These are phyloP conservation scores for Xylocopa sonorina DNA, from an alignment of 1,140 invertebrate genomes.

Conservation along the genomic window DNA sequence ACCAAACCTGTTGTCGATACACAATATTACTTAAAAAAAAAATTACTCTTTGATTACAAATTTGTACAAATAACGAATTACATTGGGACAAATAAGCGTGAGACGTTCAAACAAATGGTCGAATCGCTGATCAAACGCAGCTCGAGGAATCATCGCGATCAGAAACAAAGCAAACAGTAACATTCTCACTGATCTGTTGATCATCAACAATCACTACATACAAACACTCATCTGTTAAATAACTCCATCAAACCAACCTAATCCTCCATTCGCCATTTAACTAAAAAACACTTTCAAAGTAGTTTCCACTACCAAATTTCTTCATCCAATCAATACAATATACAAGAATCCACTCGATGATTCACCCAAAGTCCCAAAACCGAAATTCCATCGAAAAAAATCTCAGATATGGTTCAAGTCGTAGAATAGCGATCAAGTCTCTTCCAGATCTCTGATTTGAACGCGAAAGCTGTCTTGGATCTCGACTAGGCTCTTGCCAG, in stretches of 20 bases:
- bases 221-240: background rate
- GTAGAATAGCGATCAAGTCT: background rate
- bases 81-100: no score
- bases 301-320: background rate
- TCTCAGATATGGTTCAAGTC: background rate
- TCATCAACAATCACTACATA: background rate
- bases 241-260: background rate
- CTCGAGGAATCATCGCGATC: background rate
- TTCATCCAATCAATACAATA: background rate
- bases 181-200: background rate
- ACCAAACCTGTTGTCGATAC: no score
- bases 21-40: no score
- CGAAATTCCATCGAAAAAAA: background rate
- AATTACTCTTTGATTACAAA: no score
- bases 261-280: background rate
- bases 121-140: no score
- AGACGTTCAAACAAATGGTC: background rate
- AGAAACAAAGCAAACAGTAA: background rate
- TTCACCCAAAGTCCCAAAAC: background rate
- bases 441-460: background rate
- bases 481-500: constrained; percentile 83
- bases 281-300: no score
- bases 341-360: background rate
- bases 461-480: constrained; percentile 69
- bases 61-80: no score